A percentile compares a stretch with the other conserved stretches of the same genome.
Conservation (phyloP, 2,113 vertebrate genomes). For the Lucifuga dentata region DNA sequence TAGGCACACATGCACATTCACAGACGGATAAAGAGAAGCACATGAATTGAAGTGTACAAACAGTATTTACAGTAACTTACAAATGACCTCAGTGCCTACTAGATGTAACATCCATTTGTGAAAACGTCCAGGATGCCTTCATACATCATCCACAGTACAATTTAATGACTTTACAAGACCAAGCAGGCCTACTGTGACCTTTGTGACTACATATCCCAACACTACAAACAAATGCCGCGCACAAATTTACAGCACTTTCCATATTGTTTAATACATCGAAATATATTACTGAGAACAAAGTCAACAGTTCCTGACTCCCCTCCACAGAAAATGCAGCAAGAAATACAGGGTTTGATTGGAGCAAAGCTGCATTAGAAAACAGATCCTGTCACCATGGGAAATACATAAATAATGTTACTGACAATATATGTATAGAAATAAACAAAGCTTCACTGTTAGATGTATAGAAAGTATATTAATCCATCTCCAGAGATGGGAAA, state of each 20-base stretch:
- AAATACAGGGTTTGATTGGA: not conserved
- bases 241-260: too few relatives aligned
- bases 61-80: conserved; percentile 1
- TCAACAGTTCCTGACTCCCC: too few relatives aligned
- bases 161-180: too few relatives aligned
- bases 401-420: conserved; percentile 10
- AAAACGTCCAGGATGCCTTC: not conserved
- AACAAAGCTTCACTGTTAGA: conserved; percentile 15
- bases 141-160: not conserved
- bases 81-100: conserved; percentile 14
- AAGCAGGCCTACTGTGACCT: too few relatives aligned
- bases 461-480: not conserved
- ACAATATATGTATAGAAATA: not conserved
- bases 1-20: conserved; percentile 6
- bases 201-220: too few relatives aligned
- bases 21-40: conserved; percentile 40
- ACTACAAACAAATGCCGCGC: too few relatives aligned
- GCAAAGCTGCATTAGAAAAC: not conserved
- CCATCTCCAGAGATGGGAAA: conserved; percentile 4
- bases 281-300: too few relatives aligned
- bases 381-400: conserved; percentile 1
- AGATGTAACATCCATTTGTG: not conserved
- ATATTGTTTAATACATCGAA: too few relatives aligned
- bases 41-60: conserved; percentile 13
- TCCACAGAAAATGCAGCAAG: too few relatives aligned